A percentile compares a stretch with the other conserved stretches of the same genome.
These are phyloP conservation scores for Dicentrarchus labrax DNA, from an alignment of 2,113 vertebrate genomes.

Conservation along the genomic window DNA sequence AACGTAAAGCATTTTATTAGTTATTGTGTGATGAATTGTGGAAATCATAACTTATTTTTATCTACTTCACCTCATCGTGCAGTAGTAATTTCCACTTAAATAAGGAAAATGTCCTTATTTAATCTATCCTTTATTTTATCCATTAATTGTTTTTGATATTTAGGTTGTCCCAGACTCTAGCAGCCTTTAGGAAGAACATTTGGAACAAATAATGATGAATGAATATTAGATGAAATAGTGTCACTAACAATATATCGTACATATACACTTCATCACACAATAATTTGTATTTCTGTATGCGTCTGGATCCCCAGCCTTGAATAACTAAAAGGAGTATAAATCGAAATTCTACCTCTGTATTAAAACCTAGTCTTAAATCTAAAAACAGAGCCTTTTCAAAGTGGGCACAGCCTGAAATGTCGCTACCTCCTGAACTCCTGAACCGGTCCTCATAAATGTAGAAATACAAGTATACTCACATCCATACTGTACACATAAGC, in stretches of 20 bases:
- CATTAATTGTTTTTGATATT: conserved; percentile 1
- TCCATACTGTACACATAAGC: conserved; percentile 68
- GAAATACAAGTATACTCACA: conserved; percentile 54
- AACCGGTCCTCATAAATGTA: conserved; percentile 46
- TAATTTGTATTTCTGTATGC: background rate
- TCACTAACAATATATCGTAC: conserved; percentile 1
- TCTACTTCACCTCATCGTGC: too few relatives aligned
- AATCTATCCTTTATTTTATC: too few relatives aligned
- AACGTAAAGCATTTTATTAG: background rate
- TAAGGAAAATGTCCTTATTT: too few relatives aligned
- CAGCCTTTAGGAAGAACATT: background rate
- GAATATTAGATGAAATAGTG: background rate
- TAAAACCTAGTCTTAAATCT: conserved; percentile 10
- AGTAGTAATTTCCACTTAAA: too few relatives aligned
- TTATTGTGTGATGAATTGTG: background rate
- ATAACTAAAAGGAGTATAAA: background rate
- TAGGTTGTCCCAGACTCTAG: background rate
- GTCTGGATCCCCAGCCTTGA: background rate
- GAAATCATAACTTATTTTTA: background rate
- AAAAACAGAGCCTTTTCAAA: conserved; percentile 26
- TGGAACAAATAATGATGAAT: background rate
- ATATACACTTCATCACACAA: background rate
- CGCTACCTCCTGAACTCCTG: background rate
- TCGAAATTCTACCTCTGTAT: background rate
- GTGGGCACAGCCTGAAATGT: conserved; percentile 28